Conservation (phyloP, 2,797 vertebrate species). For the Tamandua tetradactyla region DNA sequence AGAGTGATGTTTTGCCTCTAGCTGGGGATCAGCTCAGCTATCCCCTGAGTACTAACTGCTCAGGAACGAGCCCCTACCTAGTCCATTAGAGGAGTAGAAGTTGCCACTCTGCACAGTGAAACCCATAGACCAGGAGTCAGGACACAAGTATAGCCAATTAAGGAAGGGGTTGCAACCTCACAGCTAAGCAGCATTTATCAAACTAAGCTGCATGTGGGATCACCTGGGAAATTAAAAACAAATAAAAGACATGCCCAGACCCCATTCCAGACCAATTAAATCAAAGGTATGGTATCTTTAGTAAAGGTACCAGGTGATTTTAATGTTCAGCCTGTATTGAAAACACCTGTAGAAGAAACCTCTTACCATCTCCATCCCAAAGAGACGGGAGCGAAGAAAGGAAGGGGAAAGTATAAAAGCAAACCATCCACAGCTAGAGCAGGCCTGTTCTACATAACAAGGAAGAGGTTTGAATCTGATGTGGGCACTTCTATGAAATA, state of each 20-base stretch:
- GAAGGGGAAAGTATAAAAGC: background rate
- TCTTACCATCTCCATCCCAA: background rate
- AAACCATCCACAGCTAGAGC: background rate
- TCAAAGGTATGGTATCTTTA: background rate
- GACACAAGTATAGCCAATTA: background rate
- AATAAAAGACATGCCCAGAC: background rate
- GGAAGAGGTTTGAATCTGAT: background rate
- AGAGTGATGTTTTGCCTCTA: background rate
- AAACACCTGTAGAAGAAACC: background rate
- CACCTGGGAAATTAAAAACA: background rate
- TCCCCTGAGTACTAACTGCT: background rate
- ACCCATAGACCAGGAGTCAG: background rate
- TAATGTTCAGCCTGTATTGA: background rate
- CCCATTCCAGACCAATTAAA: background rate
- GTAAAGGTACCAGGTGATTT: background rate
- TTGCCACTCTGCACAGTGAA: background rate
- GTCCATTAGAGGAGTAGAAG: fast-evolving
- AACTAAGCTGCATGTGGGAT: background rate
- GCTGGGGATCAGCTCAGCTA: background rate
- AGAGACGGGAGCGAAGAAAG: background rate
- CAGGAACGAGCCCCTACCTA: background rate
- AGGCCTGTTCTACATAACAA: background rate
- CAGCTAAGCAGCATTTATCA: background rate
- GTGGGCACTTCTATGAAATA: background rate
- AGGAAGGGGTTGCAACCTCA: background rate